A percentile compares a stretch with the other conserved stretches of the same genome.
These are phyloP conservation scores for Sardinella longiceps DNA, from an alignment of 2,797 vertebrate species.

Conservation along the genomic window DNA sequence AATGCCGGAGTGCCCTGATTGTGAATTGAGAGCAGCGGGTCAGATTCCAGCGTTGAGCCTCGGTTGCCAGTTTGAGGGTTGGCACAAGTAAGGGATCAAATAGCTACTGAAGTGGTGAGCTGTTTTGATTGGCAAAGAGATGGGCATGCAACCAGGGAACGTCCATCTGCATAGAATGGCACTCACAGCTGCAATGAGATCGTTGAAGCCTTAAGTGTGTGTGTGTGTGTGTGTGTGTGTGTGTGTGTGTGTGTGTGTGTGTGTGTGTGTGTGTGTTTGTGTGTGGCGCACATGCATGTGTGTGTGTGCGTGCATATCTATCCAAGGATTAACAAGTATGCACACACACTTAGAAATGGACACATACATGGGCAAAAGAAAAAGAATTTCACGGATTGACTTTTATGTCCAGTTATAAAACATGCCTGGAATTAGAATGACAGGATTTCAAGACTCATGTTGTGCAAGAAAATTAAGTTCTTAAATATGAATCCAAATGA, in stretches of 20 bases:
- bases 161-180: neutral
- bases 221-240: neutral
- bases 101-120: neutral
- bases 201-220: neutral
- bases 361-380: neutral
- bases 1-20: neutral
- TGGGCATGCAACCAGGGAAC: neutral
- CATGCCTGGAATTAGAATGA: neutral
- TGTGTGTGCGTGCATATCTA: neutral
- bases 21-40: neutral
- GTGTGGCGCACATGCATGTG: neutral
- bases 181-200: constrained; percentile 5
- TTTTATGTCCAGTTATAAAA: neutral
- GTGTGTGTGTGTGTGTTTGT: neutral
- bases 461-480: neutral
- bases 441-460: neutral
- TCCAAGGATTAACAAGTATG: neutral
- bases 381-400: neutral
- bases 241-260: constrained; percentile 12
- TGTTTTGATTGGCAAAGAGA: constrained; percentile 8
- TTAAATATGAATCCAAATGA: neutral
- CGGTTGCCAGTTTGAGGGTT: neutral
- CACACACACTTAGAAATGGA: neutral
- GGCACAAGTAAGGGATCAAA: neutral
- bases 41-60: neutral